These are phyloP conservation scores for Neopelma chrysocephalum DNA, from an alignment of 2,797 vertebrate genomes.

Conservation along the genomic window DNA sequence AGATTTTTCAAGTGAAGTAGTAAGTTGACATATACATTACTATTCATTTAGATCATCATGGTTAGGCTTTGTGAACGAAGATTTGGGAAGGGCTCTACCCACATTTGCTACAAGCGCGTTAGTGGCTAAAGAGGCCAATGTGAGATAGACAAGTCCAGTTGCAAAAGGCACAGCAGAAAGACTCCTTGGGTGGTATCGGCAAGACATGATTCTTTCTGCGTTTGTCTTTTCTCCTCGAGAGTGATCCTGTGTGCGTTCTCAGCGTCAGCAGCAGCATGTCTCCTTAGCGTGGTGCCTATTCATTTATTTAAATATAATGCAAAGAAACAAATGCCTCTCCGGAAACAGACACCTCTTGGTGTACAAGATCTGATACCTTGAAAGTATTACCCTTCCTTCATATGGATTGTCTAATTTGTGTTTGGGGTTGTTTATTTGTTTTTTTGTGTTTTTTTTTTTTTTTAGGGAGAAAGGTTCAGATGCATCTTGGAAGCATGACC, in stretches of 20 bases:
- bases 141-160: no score
- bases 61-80: no score
- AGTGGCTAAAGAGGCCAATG: no score
- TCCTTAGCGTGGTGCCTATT: no score
- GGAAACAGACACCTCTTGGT: neutral
- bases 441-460: neutral
- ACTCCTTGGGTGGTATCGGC: no score
- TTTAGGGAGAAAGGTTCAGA: slow-evolving; percentile 89
- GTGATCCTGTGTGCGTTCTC: no score
- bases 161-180: no score
- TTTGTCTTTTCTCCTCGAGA: no score
- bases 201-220: no score
- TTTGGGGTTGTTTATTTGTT: neutral
- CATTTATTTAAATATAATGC: neutral
- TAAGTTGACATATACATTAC: neutral
- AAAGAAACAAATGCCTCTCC: neutral
- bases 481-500: slow-evolving; percentile 95
- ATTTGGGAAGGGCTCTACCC: no score
- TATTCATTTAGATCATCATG: neutral
- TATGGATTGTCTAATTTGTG: neutral
- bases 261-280: no score
- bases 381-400: neutral
- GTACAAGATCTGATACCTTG: neutral
- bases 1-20: neutral
- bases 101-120: no score